Conservation (phyloP, 1,140 invertebrate species). For the Euwallacea fornicatus region DNA sequence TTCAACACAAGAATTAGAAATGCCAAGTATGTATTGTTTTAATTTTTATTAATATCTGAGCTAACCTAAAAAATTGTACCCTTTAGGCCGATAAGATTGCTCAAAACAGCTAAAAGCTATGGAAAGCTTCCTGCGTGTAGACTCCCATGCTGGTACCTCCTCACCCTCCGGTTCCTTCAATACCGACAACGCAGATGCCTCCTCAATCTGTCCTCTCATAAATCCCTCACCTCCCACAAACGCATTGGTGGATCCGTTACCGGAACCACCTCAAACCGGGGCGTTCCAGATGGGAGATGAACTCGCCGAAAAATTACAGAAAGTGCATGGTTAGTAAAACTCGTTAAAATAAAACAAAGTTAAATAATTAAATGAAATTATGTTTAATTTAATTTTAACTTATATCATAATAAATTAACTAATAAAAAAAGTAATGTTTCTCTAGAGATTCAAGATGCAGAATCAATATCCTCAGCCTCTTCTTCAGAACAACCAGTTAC, state of each 20-base stretch:
- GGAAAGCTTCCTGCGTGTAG: slow-evolving; percentile 45
- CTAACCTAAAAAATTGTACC: background rate
- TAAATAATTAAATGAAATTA: background rate
- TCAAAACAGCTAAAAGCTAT: slow-evolving; percentile 24
- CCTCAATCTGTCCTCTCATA: slow-evolving; percentile 59
- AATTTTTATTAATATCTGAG: background rate
- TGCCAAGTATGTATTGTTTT: no score
- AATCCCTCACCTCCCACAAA: slow-evolving; percentile 57
- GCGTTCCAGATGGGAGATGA: slow-evolving; percentile 46
- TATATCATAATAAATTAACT: no score
- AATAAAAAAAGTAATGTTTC: background rate
- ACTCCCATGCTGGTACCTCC: slow-evolving; percentile 35
- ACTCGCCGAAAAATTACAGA: slow-evolving; percentile 50
- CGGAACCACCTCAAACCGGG: slow-evolving; percentile 42
- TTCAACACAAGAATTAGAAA: no score
- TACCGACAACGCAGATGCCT: slow-evolving; percentile 59
- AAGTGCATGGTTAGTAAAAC: slow-evolving; percentile 47
- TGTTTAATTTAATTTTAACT: background rate
- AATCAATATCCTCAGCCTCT: slow-evolving; percentile 55
- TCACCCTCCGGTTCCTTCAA: slow-evolving; percentile 51
- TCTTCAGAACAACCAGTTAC: slow-evolving; percentile 56
- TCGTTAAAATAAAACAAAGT: no score
- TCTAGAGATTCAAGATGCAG: slow-evolving; percentile 37
- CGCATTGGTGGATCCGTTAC: slow-evolving; percentile 56
- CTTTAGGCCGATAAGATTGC: background rate